phyloP scores from a whole-genome alignment of 2,797 vertebrate genomes.

The Urophycis tenuis region DNA sequence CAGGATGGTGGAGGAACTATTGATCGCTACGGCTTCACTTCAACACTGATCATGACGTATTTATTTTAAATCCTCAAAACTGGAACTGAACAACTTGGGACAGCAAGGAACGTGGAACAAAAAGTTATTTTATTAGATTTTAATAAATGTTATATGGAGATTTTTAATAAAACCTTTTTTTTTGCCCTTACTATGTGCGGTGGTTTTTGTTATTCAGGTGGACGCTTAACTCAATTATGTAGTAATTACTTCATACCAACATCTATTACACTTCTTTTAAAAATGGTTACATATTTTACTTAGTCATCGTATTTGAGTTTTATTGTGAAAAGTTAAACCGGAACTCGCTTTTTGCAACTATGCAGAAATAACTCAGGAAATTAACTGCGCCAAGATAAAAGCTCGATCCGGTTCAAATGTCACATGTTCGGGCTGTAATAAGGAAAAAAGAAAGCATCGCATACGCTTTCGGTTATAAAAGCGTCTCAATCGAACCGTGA shows the following conservation, averaged over 20 bases:
- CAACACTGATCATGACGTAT: slow-evolving; percentile 59
- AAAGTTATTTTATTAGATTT: slow-evolving; percentile 79
- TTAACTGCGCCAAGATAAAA: not conserved
- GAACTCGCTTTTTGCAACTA: not conserved
- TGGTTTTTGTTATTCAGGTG: slow-evolving; percentile 13
- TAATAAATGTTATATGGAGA: slow-evolving; percentile 78
- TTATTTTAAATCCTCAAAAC: slow-evolving; percentile 73
- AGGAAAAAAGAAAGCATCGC: not conserved
- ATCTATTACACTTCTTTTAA: not conserved
- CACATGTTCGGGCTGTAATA: not conserved
- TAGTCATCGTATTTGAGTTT: not conserved
- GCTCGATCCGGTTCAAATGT: not conserved
- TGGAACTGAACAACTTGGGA: slow-evolving; percentile 52
- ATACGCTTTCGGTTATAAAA: not conserved
- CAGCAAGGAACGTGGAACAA: slow-evolving; percentile 62
- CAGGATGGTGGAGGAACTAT: not conserved
- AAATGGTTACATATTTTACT: not conserved
- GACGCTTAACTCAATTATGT: not conserved
- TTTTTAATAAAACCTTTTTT: slow-evolving; percentile 77
- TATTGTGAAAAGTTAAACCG: not conserved
- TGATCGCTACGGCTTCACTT: slow-evolving; percentile 41
- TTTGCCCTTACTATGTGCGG: slow-evolving; percentile 46
- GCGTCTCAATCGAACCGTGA: not conserved
- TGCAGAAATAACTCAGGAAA: not conserved
- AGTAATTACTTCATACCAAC: no score